phyloP scores from a whole-genome alignment of 2,113 vertebrate species.

The Seriola rivoliana region DNA sequence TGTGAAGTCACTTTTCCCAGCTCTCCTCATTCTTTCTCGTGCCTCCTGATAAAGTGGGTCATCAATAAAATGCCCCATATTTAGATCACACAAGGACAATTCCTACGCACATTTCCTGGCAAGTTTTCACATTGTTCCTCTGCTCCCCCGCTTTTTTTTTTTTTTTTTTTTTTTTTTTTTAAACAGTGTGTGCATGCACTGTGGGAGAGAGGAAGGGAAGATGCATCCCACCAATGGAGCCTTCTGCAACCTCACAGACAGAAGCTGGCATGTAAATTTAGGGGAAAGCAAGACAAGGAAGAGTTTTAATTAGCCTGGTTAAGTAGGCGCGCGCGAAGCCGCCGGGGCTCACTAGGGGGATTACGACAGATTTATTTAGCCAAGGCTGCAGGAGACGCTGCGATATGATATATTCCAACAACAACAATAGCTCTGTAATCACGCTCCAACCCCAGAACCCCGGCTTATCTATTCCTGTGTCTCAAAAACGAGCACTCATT shows the following conservation, averaged over 20 bases:
- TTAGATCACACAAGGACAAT: slow-evolving; percentile 63
- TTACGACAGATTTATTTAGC: slow-evolving; percentile 83
- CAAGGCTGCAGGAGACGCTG: slow-evolving; percentile 78
- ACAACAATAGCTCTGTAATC: slow-evolving; percentile 83
- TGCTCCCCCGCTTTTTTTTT: background rate
- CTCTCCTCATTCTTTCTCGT: slow-evolving; percentile 58
- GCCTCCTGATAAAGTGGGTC: slow-evolving; percentile 81
- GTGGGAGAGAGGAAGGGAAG: background rate
- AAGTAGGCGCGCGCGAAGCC: slow-evolving; percentile 75
- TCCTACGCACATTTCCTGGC: slow-evolving; percentile 35
- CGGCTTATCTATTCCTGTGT: slow-evolving; percentile 78
- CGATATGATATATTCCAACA: slow-evolving; percentile 80
- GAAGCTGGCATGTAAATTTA: slow-evolving; percentile 72
- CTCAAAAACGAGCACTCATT: slow-evolving; percentile 68
- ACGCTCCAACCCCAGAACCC: slow-evolving; percentile 75
- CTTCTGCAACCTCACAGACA: slow-evolving; percentile 60
- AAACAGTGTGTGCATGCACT: background rate
- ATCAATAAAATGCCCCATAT: slow-evolving; percentile 76
- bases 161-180: background rate
- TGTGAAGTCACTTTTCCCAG: slow-evolving; percentile 49
- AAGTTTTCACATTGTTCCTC: slow-evolving; percentile 46
- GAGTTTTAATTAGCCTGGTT: slow-evolving; percentile 84
- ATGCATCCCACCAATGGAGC: slow-evolving; percentile 55
- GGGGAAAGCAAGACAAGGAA: slow-evolving; percentile 74
- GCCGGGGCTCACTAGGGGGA: slow-evolving; percentile 78